Base-by-base conservation (phyloP, 2,888 invertebrate genomes). In the Gari tellinella region DNA sequence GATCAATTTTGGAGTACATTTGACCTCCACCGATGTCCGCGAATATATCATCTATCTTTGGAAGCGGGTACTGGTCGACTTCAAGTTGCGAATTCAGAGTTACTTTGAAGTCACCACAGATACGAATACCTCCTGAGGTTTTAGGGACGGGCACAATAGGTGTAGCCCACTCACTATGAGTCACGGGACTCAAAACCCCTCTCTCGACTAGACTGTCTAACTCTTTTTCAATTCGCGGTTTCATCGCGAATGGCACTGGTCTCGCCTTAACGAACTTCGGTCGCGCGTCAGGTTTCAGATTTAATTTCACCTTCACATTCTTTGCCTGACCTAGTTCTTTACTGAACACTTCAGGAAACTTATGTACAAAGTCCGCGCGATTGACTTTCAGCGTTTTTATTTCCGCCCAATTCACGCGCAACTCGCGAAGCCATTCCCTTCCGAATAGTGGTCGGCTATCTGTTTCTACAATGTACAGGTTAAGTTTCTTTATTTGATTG, bases 51-150 rank as follows among this genome's bases (percentile, higher is more conserved):
- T 82, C 75, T 62, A 73, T 75, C 62, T 65, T 73, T 65, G 80
- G 82, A 48, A 89, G 62, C 58, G 77, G 81, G 61, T 85, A 79
- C 46, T 87, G 82, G 19, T 88, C 86, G 23, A 87, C 72, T 41
- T 84, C 72, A 25, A 90, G 45, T 19, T 74, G 70, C 7, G 77
- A 84, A 56, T 86, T 86, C 0, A 87, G 37, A 0, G 86, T 81
- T 1, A 82, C 80, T 19, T 83, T 83, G 53, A 77, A 86, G 52
- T 88, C 86, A 4, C 84, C 82, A 69, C 84, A 87, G 19, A 85
- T 70, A 23, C 86, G 23, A 23, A 80, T 52, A 19, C 58, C 41
- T 10, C 76, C 73, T 41, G 72, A 57, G 19, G 72, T 45, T 61
- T 86, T 86, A 0, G 72, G 52, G 10, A 86, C 80, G 23, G 80